phyloP scores from a whole-genome alignment of 2,797 vertebrate species.

The Picus viridis region DNA sequence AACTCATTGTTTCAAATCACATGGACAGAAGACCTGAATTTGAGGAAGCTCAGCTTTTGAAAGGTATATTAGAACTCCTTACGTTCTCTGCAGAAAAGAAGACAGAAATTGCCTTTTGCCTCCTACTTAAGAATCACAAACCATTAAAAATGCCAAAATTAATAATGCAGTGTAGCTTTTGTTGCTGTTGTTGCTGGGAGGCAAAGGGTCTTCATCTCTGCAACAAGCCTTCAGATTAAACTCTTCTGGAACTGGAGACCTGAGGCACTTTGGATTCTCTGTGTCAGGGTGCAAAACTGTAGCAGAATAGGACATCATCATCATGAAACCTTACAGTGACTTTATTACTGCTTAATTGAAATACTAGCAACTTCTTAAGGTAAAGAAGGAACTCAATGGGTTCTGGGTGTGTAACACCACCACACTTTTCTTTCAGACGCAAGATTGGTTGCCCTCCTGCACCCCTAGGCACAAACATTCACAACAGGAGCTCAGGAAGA shows the following conservation, averaged over 20 bases:
- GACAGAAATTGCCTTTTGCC: neutral
- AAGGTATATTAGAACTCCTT: neutral
- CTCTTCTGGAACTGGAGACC: neutral
- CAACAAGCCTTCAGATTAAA: neutral
- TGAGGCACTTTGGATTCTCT: neutral
- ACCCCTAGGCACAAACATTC: neutral
- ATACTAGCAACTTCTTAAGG: neutral
- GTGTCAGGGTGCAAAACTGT: neutral
- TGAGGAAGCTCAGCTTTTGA: neutral
- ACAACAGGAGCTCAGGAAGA: neutral
- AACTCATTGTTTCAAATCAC: neutral
- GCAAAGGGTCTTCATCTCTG: neutral
- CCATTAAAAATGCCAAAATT: neutral
- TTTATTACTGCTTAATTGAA: neutral
- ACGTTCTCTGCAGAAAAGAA: neutral
- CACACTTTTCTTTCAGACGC: neutral
- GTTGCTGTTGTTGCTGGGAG: neutral
- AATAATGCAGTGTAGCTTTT: neutral
- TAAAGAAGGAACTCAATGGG: neutral
- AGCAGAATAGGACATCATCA: neutral
- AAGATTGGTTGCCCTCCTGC: accelerated
- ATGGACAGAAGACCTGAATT: neutral
- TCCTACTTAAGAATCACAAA: neutral
- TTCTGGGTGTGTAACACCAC: accelerated
- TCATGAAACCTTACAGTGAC: neutral